These are phyloP conservation scores for Cirrhinus mrigala DNA, from an alignment of 2,797 vertebrate genomes.

Conservation along the genomic window DNA sequence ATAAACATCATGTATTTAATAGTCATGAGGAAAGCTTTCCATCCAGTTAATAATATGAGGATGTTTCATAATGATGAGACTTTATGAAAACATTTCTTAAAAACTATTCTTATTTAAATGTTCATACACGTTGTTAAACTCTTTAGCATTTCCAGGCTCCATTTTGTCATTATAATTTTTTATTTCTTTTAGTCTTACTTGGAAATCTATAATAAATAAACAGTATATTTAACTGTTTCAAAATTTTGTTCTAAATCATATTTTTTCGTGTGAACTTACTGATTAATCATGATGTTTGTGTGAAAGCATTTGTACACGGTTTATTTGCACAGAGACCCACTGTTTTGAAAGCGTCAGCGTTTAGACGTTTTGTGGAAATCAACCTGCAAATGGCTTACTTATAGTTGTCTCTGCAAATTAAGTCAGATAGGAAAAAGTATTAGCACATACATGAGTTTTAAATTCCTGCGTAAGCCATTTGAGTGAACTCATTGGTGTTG, in stretches of 20 bases:
- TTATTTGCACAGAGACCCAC: not conserved
- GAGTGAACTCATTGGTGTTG: conserved; percentile 30
- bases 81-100: too few relatives aligned
- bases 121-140: too few relatives aligned
- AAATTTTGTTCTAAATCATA: not conserved
- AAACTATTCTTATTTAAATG: too few relatives aligned
- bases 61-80: too few relatives aligned
- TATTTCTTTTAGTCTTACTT: too few relatives aligned
- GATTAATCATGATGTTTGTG: not conserved
- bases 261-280: conserved; percentile 6
- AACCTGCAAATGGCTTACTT: conserved; percentile 23
- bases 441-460: conserved; percentile 32
- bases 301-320: not conserved
- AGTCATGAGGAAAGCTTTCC: not conserved
- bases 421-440: conserved; percentile 9
- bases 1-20: not conserved
- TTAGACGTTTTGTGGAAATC: conserved; percentile 17
- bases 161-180: too few relatives aligned
- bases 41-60: too few relatives aligned
- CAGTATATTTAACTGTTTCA: not conserved
- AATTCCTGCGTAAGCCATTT: conserved; percentile 28
- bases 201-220: too few relatives aligned
- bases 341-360: conserved; percentile 2
- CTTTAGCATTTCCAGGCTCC: too few relatives aligned
- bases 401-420: conserved; percentile 33